Base-by-base conservation (phyloP, 2,888 invertebrate genomes). In the Sinodicranocentrus sp. region DNA sequence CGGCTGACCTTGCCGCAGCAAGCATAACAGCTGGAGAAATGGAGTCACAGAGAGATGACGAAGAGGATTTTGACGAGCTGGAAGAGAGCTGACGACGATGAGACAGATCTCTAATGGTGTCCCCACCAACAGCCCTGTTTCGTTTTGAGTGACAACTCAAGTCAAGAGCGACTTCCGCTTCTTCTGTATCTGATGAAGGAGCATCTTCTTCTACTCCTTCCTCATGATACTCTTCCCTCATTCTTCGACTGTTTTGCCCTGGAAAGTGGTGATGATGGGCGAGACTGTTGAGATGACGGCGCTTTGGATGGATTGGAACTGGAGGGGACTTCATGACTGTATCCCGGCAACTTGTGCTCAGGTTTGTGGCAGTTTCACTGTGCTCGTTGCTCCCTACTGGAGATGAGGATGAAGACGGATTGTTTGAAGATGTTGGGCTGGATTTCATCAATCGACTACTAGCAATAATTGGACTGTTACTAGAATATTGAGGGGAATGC, bases 101-200 rank as follows among this genome's bases (percentile, higher is more conserved):
- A 54, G 63, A 82, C 57, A 85, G 85, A 67, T 85, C 85, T 65
- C 82, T 70, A 28, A 88, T 72, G 25, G 70, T 84, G 70, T 82
- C 78, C 33, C 63, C 82, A 43, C 21, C 48, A 28, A 2, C 63
- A 39, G 33, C 73, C 25, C 65, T 54, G 67, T 63, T 86, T 63
- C 89, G 86, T 67, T 87, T 88, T 2, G 89, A 89, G 84, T 88
- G 89, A 85, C 94, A 93, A 88, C 95, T 94, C 90, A 96, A 92
- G 92, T 97, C 96, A 91, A 96, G 91, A 17, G 96, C 96, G 10
- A 82, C 71, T 84, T 91, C 90, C 86, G 91, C 90, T 84, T 94
- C 94, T 88, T 95, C 94, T 87, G 93, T 93, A 80, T 92, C 91
- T 84, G 71, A 82, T 25, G 82, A 76, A 23, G 59, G 84, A 77